Evolutionary conservation across 2,797 vertebrate genomes (phyloP).

Genomic region (Eurystomus glaucurus): DNA sequence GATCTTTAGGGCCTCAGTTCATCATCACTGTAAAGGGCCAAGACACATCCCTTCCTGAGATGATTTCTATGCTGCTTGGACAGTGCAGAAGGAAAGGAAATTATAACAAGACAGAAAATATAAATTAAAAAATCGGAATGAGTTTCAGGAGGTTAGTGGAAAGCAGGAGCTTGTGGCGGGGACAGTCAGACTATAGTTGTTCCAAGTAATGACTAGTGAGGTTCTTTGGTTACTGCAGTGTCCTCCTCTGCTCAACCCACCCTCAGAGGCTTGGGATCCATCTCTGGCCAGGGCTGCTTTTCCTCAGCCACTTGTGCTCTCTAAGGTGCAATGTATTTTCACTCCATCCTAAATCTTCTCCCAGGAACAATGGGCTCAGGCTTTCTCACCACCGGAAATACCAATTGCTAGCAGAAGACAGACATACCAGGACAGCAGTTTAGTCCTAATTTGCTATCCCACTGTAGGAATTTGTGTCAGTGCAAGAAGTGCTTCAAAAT

Average conservation of each 20-base stretch:
- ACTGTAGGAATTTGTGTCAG: conserved; percentile 32
- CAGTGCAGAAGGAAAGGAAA: background rate
- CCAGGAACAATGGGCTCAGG: background rate
- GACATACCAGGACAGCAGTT: background rate
- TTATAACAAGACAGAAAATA: background rate
- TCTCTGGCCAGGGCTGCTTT: background rate
- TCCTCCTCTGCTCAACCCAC: background rate
- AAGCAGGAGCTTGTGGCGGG: background rate
- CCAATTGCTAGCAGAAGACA: background rate
- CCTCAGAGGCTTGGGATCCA: background rate
- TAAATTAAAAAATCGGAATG: background rate
- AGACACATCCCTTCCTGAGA: background rate
- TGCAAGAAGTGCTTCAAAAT: conserved; percentile 68
- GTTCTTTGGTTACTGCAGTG: background rate
- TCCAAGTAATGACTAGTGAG: background rate
- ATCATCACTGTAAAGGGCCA: background rate
- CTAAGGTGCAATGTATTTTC: background rate
- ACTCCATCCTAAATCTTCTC: background rate
- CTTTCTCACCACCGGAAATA: background rate
- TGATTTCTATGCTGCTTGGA: background rate
- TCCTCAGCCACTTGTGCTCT: background rate
- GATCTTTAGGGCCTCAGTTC: background rate
- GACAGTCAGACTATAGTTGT: background rate
- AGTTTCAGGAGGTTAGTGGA: background rate
- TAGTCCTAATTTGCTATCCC: conserved; percentile 39